Evolutionary conservation across 2,797 vertebrate species (phyloP).

Genomic region (Acridotheres tristis): DNA sequence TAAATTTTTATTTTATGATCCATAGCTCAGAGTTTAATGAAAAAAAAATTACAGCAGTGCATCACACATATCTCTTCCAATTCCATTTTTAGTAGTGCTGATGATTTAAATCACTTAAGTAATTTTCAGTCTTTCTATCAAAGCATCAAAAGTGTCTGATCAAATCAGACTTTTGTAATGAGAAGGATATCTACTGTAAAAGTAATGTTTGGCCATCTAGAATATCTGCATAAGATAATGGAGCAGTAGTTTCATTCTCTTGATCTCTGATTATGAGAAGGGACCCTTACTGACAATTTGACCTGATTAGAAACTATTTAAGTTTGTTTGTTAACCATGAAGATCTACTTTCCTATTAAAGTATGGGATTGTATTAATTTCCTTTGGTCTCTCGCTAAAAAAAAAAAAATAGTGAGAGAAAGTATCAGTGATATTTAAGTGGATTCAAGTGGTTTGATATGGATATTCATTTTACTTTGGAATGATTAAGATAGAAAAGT

Average conservation of each 20-base stretch:
- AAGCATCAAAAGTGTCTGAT: neutral
- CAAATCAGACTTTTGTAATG: neutral
- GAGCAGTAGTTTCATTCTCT: neutral
- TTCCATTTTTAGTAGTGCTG: conserved; percentile 9
- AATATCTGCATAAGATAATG: neutral
- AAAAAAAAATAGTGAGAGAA: neutral
- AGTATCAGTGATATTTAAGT: neutral
- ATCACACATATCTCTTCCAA: neutral
- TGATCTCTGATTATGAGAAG: neutral
- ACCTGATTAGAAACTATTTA: neutral
- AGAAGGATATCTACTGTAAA: neutral
- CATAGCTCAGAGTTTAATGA: neutral
- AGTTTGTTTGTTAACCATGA: neutral
- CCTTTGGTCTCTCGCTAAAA: neutral
- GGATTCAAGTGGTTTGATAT: neutral
- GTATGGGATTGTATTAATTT: neutral
- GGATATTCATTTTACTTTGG: neutral
- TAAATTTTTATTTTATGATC: neutral
- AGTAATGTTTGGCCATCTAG: neutral
- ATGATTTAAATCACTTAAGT: neutral
- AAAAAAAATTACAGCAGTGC: neutral
- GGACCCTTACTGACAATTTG: neutral
- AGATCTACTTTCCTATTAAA: neutral
- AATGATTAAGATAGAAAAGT: neutral
- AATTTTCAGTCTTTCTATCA: neutral